Evolutionary conservation across 2,888 invertebrate species (phyloP).

Genomic region (Stenichneumon culpator): DNA sequence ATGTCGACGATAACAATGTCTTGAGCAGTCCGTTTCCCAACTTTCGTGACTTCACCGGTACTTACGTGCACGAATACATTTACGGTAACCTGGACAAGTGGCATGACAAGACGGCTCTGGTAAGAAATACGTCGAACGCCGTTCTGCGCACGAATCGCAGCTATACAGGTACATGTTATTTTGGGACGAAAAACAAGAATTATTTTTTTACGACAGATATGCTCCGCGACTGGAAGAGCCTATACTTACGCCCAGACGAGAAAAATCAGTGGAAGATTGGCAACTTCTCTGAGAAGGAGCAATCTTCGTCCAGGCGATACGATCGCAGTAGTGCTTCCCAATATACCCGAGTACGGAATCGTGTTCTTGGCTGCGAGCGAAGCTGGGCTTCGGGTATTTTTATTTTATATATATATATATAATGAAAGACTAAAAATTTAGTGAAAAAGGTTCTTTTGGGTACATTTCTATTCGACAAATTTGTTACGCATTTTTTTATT

Average conservation of each 20-base stretch:
- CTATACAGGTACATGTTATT: neutral
- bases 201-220: conserved; percentile 68
- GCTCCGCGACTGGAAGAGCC: conserved; percentile 76
- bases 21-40: conserved; percentile 66
- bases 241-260: conserved; percentile 79
- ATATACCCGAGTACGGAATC: conserved; percentile 80
- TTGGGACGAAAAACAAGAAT: too few relatives aligned
- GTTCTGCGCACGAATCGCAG: neutral
- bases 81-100: conserved; percentile 89
- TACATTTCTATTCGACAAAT: neutral
- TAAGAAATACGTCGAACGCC: conserved; percentile 79
- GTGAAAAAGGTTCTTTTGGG: neutral
- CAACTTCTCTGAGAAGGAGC: conserved; percentile 77
- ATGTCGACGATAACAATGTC: conserved; percentile 65
- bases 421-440: neutral
- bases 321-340: conserved; percentile 80
- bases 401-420: conserved; percentile 39
- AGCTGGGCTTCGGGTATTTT: conserved; percentile 75
- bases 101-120: conserved; percentile 88
- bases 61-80: conserved; percentile 86
- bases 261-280: conserved; percentile 75
- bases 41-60: conserved; percentile 50
- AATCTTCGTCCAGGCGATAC: conserved; percentile 79
- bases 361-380: conserved; percentile 75
- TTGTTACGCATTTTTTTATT: neutral